Evolutionary conservation across 2,113 vertebrate genomes (phyloP).

Genomic region (Rhegmatorhina hoffmannsi): DNA sequence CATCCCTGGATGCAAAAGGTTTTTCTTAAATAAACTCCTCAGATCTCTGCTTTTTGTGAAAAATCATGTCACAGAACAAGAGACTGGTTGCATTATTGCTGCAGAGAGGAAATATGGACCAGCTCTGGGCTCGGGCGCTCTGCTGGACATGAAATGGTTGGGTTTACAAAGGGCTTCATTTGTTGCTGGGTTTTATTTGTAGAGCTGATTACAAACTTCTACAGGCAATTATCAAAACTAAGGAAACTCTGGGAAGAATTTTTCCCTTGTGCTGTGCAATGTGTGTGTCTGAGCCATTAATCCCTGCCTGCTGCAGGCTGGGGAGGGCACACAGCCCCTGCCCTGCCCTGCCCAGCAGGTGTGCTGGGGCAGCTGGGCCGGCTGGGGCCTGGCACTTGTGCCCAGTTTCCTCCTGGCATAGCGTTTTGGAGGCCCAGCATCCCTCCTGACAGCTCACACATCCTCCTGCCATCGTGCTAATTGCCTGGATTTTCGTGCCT

Average conservation of each 20-base stretch:
- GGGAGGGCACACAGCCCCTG: neutral
- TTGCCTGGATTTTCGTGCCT: neutral
- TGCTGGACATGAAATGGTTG: neutral
- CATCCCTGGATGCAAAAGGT: neutral
- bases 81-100: neutral
- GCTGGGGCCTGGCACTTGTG: neutral
- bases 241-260: neutral
- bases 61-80: neutral
- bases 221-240: neutral
- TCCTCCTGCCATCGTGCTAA: neutral
- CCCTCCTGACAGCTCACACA: neutral
- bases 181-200: neutral
- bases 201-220: neutral
- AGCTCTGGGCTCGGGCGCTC: fast-evolving
- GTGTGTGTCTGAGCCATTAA: neutral
- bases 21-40: neutral
- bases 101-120: neutral
- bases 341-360: no score
- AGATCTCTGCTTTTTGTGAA: neutral
- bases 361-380: neutral
- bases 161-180: neutral
- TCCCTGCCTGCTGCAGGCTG: neutral
- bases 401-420: neutral
- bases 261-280: neutral
- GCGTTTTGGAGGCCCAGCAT: neutral